Evolutionary conservation across 2,113 vertebrate genomes (phyloP).

Genomic region (Grammomys surdaster): DNA sequence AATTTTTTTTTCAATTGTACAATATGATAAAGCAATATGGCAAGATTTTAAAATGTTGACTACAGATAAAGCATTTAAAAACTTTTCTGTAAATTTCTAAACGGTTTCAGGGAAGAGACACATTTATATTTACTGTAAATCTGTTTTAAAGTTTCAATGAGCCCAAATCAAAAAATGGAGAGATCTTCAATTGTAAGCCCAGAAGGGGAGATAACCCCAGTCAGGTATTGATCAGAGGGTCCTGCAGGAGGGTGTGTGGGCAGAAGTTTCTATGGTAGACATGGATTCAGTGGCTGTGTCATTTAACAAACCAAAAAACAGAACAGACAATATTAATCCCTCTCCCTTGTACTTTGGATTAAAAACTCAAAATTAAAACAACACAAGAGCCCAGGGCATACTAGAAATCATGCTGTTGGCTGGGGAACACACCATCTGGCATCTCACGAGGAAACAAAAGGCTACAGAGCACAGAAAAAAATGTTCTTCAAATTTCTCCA

Average conservation of each 20-base stretch:
- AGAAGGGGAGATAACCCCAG: too few relatives aligned
- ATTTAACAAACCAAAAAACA: background rate
- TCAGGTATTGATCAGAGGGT: background rate
- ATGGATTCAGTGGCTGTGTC: background rate
- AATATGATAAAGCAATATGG: background rate
- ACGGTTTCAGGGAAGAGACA: background rate
- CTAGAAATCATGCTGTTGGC: background rate
- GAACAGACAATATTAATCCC: background rate
- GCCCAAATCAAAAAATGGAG: too few relatives aligned
- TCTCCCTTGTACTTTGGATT: background rate
- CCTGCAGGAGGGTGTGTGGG: background rate
- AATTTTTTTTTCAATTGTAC: background rate
- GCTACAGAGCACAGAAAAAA: background rate
- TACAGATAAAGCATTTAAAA: background rate
- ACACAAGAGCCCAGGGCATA: background rate
- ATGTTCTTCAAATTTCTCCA: too few relatives aligned
- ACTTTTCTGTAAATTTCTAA: background rate
- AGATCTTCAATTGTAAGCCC: background rate
- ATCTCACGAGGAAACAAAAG: background rate
- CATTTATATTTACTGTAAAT: background rate
- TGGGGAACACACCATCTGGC: background rate
- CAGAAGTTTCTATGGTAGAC: background rate
- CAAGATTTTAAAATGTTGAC: background rate
- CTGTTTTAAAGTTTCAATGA: background rate
- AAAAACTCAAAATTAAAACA: background rate